phyloP scores from a whole-genome alignment of 2,888 invertebrate genomes.

The Trachelus troglodyta region DNA sequence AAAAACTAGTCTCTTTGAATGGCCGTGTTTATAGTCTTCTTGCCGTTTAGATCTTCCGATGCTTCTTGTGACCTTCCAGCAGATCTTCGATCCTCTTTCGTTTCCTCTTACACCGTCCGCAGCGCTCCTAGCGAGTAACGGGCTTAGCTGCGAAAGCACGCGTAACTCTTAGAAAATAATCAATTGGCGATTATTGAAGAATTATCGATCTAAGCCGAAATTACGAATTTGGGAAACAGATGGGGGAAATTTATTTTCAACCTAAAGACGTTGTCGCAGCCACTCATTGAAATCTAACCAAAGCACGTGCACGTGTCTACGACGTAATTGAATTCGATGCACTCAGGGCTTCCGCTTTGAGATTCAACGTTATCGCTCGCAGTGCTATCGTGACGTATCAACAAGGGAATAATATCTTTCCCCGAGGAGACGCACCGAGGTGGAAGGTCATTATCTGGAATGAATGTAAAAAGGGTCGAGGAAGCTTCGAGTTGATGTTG shows the following conservation, averaged over 20 bases:
- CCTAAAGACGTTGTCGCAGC: no score
- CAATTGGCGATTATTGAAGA: no score
- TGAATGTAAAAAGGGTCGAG: not conserved
- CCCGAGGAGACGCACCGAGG: not conserved
- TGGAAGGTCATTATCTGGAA: not conserved
- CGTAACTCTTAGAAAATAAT: not conserved
- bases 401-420: not conserved
- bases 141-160: not conserved
- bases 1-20: not conserved
- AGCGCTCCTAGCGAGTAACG: not conserved
- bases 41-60: not conserved
- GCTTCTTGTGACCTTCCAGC: not conserved
- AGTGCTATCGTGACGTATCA: not conserved
- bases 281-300: not conserved
- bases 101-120: not conserved
- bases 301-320: not conserved
- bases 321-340: not conserved
- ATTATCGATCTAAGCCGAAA: no score
- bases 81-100: not conserved
- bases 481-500: not conserved
- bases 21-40: not conserved
- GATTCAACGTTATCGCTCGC: not conserved
- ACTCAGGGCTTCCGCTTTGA: not conserved
- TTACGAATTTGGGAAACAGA: no score
- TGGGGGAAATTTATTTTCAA: no score